Base-by-base conservation (phyloP, 2,888 invertebrate species). In the Tortrix viridana region DNA sequence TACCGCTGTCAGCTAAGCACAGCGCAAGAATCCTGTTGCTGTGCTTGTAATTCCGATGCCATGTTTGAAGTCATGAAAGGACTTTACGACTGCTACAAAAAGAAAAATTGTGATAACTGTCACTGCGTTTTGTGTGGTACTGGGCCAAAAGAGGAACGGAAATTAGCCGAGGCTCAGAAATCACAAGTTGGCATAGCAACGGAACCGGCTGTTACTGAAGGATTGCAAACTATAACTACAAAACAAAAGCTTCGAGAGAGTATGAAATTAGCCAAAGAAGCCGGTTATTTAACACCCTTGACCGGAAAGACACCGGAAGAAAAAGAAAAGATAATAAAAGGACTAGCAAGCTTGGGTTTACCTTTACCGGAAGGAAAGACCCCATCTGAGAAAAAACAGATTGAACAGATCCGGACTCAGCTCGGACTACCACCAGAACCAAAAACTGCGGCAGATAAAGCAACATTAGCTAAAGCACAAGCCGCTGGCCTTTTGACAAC, bases 331-430 rank as follows among this genome's bases (percentile, higher is more conserved):
- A 23, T 22, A 23, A 9, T 68, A 5, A 58, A 43, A 54, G 61
- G 65, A 14, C 41, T 62, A 18, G 62, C 62, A 1, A 37, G 52
- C 32, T 46, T 32, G 6, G 32, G 32, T 12, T 32, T 32, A 32
- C 32, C 32, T 9, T 6, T 32, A 32, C 32, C 32, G 6, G 32
- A 32, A 32, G 32, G 32, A 6, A 32, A 6, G 7, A 32, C 32
- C 22, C 22, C 22, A 22, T 22, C 22, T 22, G 22, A 22, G 22
- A 22, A 22, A 22, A 22, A 22, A 22, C 22, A 22, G 4, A 22
- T 22, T 22, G 22, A 22, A 22, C 22, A 22, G 4, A 22, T 22
- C 22, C 26, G 26, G 7, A 26, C 26, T 26, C 7, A 26, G 26
- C 26, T 26, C 26, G 26, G 26, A 26, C 26, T 26, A 9, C 26